A percentile compares a stretch with the other conserved stretches of the same genome.
Conservation (phyloP, 2,888 invertebrate species). For the Acholoe squamosa region DNA sequence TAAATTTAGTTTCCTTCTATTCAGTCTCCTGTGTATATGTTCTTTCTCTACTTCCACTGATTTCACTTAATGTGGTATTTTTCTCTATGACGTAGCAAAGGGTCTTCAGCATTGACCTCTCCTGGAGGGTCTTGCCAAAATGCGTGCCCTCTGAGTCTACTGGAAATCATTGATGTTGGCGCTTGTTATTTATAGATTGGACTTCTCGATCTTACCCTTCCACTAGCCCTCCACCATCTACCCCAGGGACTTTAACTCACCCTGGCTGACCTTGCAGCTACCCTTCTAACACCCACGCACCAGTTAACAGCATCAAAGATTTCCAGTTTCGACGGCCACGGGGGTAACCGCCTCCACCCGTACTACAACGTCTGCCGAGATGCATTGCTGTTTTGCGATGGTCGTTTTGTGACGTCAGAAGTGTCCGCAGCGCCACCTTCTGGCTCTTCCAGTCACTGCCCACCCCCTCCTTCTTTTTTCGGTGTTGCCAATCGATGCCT, state of each 20-base stretch:
- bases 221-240: not conserved
- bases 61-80: too few relatives aligned
- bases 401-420: constrained; percentile 34
- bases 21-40: too few relatives aligned
- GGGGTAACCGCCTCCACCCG: not conserved
- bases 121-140: too few relatives aligned
- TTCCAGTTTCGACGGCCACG: not conserved
- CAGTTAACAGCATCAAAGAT: not conserved
- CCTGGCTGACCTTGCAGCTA: not conserved
- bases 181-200: too few relatives aligned
- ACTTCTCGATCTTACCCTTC: too few relatives aligned
- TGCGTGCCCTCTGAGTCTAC: too few relatives aligned
- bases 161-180: too few relatives aligned
- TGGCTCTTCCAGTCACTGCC: constrained; percentile 9
- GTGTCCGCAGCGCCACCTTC: not conserved
- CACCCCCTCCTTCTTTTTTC: not conserved
- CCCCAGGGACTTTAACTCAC: not conserved
- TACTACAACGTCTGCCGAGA: not conserved
- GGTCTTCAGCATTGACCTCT: too few relatives aligned
- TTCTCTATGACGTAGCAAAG: too few relatives aligned
- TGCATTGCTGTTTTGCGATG: constrained; percentile 8
- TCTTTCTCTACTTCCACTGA: too few relatives aligned
- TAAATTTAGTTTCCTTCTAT: too few relatives aligned
- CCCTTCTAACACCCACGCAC: constrained; percentile 9
- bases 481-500: constrained; percentile 34